phyloP scores from a whole-genome alignment of 2,113 vertebrate genomes.

The Capricornis sumatraensis region DNA sequence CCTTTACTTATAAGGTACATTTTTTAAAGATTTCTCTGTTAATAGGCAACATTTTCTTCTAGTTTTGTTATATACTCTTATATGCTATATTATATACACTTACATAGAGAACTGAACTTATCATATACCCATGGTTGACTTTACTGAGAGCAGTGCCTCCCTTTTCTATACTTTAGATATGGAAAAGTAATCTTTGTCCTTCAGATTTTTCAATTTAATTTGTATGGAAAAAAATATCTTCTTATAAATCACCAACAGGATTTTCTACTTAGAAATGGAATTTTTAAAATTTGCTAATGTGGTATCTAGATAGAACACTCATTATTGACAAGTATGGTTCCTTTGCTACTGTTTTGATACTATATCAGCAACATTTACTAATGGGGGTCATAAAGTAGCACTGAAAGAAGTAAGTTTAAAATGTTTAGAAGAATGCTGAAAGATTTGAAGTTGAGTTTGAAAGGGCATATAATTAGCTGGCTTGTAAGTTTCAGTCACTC shows the following conservation, averaged over 20 bases:
- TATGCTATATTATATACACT: neutral
- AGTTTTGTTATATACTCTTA: neutral
- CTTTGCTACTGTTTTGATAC: slow-evolving; percentile 22
- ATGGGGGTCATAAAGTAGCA: slow-evolving; percentile 17
- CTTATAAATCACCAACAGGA: slow-evolving; percentile 42
- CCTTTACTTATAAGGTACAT: neutral
- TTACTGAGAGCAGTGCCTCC: slow-evolving; percentile 7
- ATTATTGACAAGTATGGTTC: slow-evolving; percentile 24
- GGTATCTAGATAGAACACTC: neutral
- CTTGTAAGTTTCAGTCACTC: slow-evolving; percentile 7
- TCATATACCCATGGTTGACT: neutral
- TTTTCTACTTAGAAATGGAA: slow-evolving; percentile 61
- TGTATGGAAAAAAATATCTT: slow-evolving; percentile 23
- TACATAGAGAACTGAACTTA: slow-evolving; percentile 6
- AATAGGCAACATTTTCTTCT: neutral
- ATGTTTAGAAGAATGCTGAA: neutral
- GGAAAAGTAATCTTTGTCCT: slow-evolving; percentile 56
- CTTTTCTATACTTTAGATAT: slow-evolving; percentile 28
- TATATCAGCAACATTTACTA: neutral
- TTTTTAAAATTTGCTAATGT: slow-evolving; percentile 53
- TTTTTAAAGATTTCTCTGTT: neutral
- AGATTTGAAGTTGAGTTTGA: slow-evolving; percentile 13
- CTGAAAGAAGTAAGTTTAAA: slow-evolving; percentile 37
- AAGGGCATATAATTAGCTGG: slow-evolving; percentile 10
- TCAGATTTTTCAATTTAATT: slow-evolving; percentile 64